These are phyloP conservation scores for Euplexia lucipara DNA, from an alignment of 2,888 invertebrate species.

Conservation along the genomic window DNA sequence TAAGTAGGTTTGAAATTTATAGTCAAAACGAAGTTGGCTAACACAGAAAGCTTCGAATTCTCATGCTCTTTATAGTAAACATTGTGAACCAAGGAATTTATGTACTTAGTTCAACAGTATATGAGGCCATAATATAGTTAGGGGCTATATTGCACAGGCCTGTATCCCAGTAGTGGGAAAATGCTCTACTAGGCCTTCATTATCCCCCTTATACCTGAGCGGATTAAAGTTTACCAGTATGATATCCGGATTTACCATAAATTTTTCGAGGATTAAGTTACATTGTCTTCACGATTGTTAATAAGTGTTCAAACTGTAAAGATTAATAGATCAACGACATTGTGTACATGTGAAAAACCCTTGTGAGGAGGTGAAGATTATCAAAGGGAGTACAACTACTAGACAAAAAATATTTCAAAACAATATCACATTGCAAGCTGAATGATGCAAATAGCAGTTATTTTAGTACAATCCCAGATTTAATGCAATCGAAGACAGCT, in stretches of 20 bases:
- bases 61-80: background rate
- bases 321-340: slow-evolving; percentile 19
- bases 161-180: too few species aligned
- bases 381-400: background rate
- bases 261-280: too few species aligned
- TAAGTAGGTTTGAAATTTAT: background rate
- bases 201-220: too few species aligned
- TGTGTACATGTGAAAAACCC: background rate
- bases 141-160: too few species aligned
- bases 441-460: too few species aligned
- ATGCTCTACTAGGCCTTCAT: background rate
- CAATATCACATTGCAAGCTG: too few species aligned
- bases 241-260: too few species aligned
- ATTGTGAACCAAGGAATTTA: background rate
- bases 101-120: background rate
- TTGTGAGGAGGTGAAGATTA: slow-evolving; percentile 18
- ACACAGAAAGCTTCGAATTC: background rate
- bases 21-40: background rate
- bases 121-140: too few species aligned
- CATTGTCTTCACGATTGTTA: too few species aligned
- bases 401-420: background rate
- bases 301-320: slow-evolving; percentile 4
- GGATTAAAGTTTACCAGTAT: too few species aligned
- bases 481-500: too few species aligned
- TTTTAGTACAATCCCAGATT: too few species aligned